Evolutionary conservation across 2,113 vertebrate species (phyloP).

Genomic region (Phalacrocorax brasilianus): DNA sequence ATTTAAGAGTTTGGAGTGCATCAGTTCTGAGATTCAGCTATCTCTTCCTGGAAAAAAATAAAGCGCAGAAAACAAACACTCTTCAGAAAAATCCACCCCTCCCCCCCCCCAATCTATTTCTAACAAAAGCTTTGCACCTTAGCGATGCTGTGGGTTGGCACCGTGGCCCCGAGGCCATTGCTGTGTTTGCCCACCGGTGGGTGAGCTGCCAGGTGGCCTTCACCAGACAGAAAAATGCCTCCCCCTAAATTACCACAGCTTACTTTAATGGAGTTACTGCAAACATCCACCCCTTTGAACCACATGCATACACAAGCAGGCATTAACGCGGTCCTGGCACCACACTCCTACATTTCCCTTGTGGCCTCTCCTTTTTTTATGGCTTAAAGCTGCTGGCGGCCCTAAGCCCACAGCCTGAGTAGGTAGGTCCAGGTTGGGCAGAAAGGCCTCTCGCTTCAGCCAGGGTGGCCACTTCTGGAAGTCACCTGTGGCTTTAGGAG

Average conservation of each 20-base stretch:
- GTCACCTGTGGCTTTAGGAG: not conserved
- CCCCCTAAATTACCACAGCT: not conserved
- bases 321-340: not conserved
- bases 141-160: not conserved
- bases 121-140: not conserved
- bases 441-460: not conserved
- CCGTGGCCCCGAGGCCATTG: accelerated
- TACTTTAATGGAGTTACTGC: not conserved
- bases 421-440: not conserved
- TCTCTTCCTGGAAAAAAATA: constrained; percentile 62
- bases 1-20: constrained; percentile 42
- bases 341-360: too few species aligned
- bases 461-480: not conserved
- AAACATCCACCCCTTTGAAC: not conserved
- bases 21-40: constrained; percentile 40
- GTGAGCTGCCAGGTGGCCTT: not conserved
- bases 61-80: not conserved
- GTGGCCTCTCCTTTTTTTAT: not conserved
- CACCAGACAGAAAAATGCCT: not conserved
- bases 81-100: not conserved
- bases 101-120: not conserved
- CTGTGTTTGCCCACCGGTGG: not conserved
- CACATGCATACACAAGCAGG: not conserved
- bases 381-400: not conserved
- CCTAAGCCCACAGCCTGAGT: not conserved